phyloP scores from a whole-genome alignment of 2,113 vertebrate species.

The Phalacrocorax aristotelis region DNA sequence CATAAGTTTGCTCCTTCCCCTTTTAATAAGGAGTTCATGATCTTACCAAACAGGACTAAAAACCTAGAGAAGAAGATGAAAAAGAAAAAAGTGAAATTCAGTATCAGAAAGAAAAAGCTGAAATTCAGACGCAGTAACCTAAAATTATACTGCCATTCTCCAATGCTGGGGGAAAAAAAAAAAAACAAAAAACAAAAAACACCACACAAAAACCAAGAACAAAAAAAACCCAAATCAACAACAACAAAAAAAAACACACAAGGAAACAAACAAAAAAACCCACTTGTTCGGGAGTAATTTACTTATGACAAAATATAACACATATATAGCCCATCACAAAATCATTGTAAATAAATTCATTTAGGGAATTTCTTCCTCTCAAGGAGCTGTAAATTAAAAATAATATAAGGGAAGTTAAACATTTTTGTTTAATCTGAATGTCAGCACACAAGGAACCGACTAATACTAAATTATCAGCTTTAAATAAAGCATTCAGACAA shows the following conservation, averaged over 20 bases:
- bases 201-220: no score
- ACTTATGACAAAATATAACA: neutral
- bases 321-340: neutral
- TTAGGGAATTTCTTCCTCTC: neutral
- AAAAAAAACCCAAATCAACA: no score
- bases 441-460: neutral
- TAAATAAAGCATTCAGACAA: neutral
- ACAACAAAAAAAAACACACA: no score
- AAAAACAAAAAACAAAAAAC: no score
- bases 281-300: neutral
- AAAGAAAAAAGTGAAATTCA: neutral
- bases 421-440: neutral
- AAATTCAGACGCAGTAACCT: neutral
- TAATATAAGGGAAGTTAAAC: neutral
- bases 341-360: neutral
- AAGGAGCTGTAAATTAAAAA: neutral
- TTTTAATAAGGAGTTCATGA: neutral
- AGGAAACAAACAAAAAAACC: no score
- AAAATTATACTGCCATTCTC: neutral
- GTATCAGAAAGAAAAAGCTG: neutral
- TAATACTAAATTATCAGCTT: neutral
- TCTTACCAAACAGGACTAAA: neutral
- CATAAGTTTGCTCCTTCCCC: fast-evolving
- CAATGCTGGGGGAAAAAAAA: neutral
- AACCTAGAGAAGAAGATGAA: neutral